These are phyloP conservation scores for Actenoides lindsayi DNA, from an alignment of 2,113 vertebrate species.

Conservation along the genomic window DNA sequence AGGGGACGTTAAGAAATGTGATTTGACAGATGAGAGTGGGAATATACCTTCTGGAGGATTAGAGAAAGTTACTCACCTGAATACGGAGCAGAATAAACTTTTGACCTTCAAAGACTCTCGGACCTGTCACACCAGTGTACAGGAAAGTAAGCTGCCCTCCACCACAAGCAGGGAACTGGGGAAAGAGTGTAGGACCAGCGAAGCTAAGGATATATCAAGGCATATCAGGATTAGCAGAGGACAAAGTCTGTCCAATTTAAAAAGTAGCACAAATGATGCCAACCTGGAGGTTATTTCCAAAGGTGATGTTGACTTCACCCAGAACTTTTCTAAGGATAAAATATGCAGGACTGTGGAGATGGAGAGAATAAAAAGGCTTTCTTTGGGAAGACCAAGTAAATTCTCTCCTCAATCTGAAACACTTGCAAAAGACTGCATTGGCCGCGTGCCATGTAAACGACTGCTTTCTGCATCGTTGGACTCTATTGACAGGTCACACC, in stretches of 20 bases:
- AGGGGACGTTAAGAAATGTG: neutral
- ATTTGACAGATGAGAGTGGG: conserved; percentile 43
- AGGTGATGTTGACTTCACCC: conserved; percentile 52
- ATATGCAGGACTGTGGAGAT: conserved; percentile 63
- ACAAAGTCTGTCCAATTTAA: conserved; percentile 63
- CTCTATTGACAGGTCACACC: neutral
- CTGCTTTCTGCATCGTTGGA: conserved; percentile 40
- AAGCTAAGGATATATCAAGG: conserved; percentile 40
- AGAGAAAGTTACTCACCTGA: conserved; percentile 31
- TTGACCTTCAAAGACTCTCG: conserved; percentile 43
- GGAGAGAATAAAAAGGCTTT: conserved; percentile 74
- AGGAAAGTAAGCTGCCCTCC: conserved; percentile 53
- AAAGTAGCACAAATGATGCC: conserved; percentile 58
- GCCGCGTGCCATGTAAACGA: neutral
- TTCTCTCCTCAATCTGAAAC: conserved; percentile 30
- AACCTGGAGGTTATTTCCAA: conserved; percentile 47
- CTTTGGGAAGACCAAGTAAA: conserved; percentile 67
- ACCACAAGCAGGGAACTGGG: conserved; percentile 1
- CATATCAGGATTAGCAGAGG: conserved; percentile 46
- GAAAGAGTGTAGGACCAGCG: conserved; percentile 8
- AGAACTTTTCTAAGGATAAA: conserved; percentile 68
- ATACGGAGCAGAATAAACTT: conserved; percentile 52
- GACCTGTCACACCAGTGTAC: neutral
- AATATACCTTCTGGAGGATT: conserved; percentile 38
- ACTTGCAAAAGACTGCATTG: conserved; percentile 35